Base-by-base conservation (phyloP, 2,797 vertebrate genomes). In the Ctenopoma kingsleyae region DNA sequence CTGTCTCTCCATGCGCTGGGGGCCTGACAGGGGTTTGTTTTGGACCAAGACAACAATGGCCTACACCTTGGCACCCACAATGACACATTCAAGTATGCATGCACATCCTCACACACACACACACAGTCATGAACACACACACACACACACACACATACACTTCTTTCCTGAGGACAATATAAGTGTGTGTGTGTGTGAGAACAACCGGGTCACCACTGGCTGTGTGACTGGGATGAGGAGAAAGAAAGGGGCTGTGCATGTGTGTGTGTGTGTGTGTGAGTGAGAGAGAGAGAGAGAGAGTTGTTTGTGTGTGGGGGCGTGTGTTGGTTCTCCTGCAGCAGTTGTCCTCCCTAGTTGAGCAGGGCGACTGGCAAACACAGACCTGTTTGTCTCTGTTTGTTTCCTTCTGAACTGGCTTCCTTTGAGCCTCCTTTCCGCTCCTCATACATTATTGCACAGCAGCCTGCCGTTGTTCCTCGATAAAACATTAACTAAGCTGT, bases 321-420 rank as follows among this genome's bases (percentile, higher is more conserved):
- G 76, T 78, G 57, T 67, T 55, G 38, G 60, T 60, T 78, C 74
- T 85, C 59, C 74, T 67, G 72, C 72, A 86, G 55, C 62, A 74
- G 63, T 79, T 67, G 60, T 82, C 76, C 71, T 74, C 68, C 62
- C 70, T 30, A 52, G 71, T 63, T 32, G 77, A 78, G 61, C 67
- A 36, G 71, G 85, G 77, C 32, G 41, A 73, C 85, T 90, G 81
- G 80, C 89, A 91, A 87, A 87, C 86, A 80, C 81, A 83, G 71
- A 84, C 71, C 82, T 83, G 84, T 90, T 89, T 85, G 82, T 87
- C 67, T 86, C 72, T 76, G 79, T 85, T 87, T 90, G 76, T 85
- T 88, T 89, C 74, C 57, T 82, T 77, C 80, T 82, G 76, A 85
- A 83, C 73, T 71, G 3, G 25, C 52, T 74, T 85, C 67, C 78